Percentiles rank a stretch among this genome's conserved stretches.
Conservation (phyloP, 2,113 vertebrate genomes). For the Bubo scandiacus region DNA sequence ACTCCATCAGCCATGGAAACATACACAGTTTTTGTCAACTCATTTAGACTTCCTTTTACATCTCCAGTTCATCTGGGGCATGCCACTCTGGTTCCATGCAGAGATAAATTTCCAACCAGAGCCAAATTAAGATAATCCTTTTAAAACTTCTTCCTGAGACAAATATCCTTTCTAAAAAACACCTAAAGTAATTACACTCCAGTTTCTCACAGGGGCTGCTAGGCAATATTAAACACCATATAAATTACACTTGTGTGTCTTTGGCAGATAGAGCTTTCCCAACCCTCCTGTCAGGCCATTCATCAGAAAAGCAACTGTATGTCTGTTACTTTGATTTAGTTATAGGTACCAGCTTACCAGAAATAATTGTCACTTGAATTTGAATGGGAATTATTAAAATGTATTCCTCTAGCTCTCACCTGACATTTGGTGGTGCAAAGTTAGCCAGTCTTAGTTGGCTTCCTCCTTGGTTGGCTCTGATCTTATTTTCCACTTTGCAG, state of each 20-base stretch:
- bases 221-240: neutral
- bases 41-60: neutral
- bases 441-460: constrained; percentile 29
- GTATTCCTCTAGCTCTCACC: neutral
- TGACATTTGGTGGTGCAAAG: constrained; percentile 13
- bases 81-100: rapidly evolving
- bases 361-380: neutral
- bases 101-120: neutral
- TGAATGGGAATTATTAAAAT: neutral
- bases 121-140: neutral
- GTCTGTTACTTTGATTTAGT: neutral
- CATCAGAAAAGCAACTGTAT: neutral
- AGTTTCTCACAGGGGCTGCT: neutral
- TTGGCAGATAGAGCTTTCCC: neutral
- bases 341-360: neutral
- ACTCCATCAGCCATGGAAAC: neutral
- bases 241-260: neutral
- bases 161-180: neutral
- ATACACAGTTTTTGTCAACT: neutral
- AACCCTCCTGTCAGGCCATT: neutral
- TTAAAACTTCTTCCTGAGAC: neutral
- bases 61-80: neutral
- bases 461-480: neutral
- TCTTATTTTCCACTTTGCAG: constrained; percentile 23
- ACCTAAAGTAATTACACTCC: neutral